These are phyloP conservation scores for Brachynemurus nebulosus DNA, from an alignment of 2,888 invertebrate genomes.

Conservation along the genomic window DNA sequence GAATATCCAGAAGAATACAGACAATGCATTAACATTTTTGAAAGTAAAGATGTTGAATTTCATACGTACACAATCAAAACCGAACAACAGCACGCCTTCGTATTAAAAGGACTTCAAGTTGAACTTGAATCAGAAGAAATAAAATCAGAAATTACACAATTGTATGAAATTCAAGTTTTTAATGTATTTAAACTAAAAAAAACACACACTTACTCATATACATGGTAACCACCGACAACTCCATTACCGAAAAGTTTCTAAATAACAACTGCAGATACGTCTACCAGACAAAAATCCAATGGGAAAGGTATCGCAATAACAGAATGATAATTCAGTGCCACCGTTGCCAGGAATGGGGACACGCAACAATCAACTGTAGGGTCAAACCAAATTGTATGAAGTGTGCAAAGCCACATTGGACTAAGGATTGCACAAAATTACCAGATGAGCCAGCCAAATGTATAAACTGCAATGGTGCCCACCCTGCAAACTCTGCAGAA, in stretches of 20 bases:
- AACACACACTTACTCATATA: not conserved
- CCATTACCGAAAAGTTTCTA: not conserved
- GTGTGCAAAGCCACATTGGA: slow-evolving; percentile 20
- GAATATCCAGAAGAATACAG: not conserved
- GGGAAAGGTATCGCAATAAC: slow-evolving; percentile 19
- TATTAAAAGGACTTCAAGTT: slow-evolving; percentile 1
- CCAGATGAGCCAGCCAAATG: slow-evolving; percentile 20
- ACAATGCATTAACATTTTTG: not conserved
- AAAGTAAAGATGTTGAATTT: not conserved
- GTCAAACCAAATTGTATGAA: slow-evolving; percentile 20
- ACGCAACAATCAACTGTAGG: slow-evolving; percentile 20
- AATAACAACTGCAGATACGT: not conserved
- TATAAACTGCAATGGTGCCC: slow-evolving; percentile 20
- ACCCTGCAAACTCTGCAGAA: slow-evolving; percentile 20
- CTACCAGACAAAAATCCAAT: slow-evolving; percentile 11
- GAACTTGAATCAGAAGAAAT: not conserved
- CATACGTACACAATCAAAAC: not conserved
- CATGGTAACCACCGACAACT: not conserved
- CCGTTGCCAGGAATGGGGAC: slow-evolving; percentile 22
- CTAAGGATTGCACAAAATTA: slow-evolving; percentile 19
- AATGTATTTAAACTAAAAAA: not conserved
- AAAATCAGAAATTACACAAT: not conserved
- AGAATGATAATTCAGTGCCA: slow-evolving; percentile 21
- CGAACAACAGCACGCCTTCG: not conserved
- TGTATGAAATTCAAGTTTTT: not conserved